Percentiles rank a stretch among this genome's conserved stretches.
phyloP scores from a whole-genome alignment of 2,113 vertebrate genomes.

The Apodemus speciosus region DNA sequence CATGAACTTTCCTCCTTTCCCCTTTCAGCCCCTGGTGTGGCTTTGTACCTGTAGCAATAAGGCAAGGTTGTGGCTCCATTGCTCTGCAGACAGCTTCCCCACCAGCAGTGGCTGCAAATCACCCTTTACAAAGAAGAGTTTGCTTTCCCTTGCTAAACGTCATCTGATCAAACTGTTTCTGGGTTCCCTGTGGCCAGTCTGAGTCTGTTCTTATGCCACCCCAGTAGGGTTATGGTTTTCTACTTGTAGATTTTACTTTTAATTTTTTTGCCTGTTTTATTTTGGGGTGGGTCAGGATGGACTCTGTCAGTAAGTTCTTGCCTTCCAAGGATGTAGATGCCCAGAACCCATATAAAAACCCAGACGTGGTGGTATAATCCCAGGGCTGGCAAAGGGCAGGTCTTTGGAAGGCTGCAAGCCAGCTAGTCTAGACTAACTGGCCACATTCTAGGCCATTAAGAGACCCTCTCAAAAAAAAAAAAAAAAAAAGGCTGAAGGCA shows the following conservation, averaged over 20 bases:
- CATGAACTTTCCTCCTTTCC: neutral
- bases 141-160: neutral
- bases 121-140: neutral
- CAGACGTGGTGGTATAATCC: neutral
- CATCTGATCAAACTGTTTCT: neutral
- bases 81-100: neutral
- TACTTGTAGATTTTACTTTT: neutral
- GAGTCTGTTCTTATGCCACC: neutral
- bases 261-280: neutral
- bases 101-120: neutral
- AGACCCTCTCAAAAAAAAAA: neutral
- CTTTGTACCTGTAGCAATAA: neutral
- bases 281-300: neutral
- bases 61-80: neutral
- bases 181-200: neutral
- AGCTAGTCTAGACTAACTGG: neutral
- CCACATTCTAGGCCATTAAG: neutral
- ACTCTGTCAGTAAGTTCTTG: neutral
- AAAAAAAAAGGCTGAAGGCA: too few relatives aligned
- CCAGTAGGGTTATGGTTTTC: neutral
- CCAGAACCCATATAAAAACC: neutral
- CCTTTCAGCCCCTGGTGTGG: neutral
- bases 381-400: neutral
- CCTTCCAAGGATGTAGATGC: neutral
- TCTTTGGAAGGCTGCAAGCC: neutral